Percentiles rank a stretch among this genome's conserved stretches.
Evolutionary conservation across 64 coral and sea anemone species (phyloP).

Genomic region (Hydrozoanthus tunicans): DNA sequence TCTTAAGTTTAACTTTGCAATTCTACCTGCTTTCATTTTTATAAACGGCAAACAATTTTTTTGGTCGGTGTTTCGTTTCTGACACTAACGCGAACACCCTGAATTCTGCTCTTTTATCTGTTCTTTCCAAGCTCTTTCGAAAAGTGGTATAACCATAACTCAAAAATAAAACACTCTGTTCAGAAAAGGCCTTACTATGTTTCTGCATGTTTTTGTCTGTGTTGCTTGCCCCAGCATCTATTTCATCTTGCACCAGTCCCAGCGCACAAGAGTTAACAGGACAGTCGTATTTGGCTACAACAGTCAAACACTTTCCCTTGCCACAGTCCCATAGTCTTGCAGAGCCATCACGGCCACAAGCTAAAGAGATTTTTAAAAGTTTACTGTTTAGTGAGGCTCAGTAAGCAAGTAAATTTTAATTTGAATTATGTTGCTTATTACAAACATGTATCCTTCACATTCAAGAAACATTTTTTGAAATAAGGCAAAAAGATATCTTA

Average conservation of each 20-base stretch:
- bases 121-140: too few relatives aligned
- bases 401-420: neutral
- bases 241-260: neutral
- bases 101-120: too few relatives aligned
- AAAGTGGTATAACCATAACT: too few relatives aligned
- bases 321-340: conserved; percentile 95
- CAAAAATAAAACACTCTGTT: neutral
- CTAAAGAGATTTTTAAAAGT: conserved; percentile 37
- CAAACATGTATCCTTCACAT: too few relatives aligned
- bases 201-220: neutral
- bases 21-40: too few relatives aligned
- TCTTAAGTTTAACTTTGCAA: too few relatives aligned
- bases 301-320: conserved; percentile 72
- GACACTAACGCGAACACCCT: too few relatives aligned
- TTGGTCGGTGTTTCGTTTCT: too few relatives aligned
- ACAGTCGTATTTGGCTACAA: conserved; percentile 68
- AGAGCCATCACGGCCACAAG: conserved; percentile 87
- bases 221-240: conserved; percentile 28
- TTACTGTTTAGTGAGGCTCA: neutral
- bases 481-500: too few relatives aligned
- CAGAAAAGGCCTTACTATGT: neutral
- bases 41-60: too few relatives aligned
- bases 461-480: neutral
- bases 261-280: conserved; percentile 82
- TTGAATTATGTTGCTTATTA: neutral